Evolutionary conservation across 2,888 invertebrate species (phyloP).

Genomic region (Synergus gifuensis): DNA sequence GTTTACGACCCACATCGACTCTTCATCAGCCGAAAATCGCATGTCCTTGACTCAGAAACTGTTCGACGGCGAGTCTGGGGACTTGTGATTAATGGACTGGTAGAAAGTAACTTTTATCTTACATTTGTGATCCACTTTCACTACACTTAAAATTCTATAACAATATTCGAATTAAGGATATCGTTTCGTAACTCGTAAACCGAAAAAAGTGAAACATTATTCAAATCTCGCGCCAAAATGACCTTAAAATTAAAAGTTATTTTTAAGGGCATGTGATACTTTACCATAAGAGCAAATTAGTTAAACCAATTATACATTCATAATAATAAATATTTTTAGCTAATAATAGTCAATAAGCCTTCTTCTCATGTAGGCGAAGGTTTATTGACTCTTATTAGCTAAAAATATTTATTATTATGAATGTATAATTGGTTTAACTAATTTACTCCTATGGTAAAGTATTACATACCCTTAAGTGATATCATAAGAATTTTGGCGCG

Average conservation of each 20-base stretch:
- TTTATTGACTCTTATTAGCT: too few species aligned
- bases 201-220: background rate
- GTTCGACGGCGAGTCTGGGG: background rate
- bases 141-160: background rate
- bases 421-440: too few species aligned
- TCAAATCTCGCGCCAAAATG: background rate
- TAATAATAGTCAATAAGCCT: too few species aligned
- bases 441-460: too few species aligned
- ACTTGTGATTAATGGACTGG: background rate
- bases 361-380: too few species aligned
- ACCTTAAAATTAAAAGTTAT: background rate
- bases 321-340: too few species aligned
- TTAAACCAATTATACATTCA: too few species aligned
- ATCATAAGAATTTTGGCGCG: too few species aligned
- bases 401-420: too few species aligned
- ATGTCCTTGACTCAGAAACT: conserved; percentile 32
- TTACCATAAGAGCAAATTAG: too few species aligned
- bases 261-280: too few species aligned
- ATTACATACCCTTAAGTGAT: too few species aligned
- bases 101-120: background rate
- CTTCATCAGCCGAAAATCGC: conserved; percentile 1
- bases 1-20: conserved; percentile 18
- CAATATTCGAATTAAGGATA: background rate
- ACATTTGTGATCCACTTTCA: background rate
- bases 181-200: background rate